phyloP scores from a whole-genome alignment of 2,797 vertebrate species.

The Urosaurus nigricauda region DNA sequence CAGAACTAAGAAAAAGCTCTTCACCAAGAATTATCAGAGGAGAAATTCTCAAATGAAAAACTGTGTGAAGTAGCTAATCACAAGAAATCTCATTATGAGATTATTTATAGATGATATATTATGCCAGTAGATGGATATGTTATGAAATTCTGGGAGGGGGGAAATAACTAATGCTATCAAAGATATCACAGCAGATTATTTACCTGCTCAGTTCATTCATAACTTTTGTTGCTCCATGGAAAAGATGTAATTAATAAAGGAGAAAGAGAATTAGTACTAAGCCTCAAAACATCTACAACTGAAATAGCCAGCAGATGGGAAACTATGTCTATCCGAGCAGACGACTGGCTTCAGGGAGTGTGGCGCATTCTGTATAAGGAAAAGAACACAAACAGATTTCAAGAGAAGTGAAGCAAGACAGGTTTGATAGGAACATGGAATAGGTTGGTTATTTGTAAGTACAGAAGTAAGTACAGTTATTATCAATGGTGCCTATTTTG shows the following conservation, averaged over 20 bases:
- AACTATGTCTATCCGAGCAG: not conserved
- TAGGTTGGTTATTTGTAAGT: not conserved
- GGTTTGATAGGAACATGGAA: not conserved
- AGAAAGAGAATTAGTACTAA: not conserved
- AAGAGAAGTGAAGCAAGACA: not conserved
- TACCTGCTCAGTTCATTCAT: not conserved
- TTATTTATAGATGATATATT: not conserved
- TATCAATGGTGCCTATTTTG: not conserved
- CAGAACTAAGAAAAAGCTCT: not conserved
- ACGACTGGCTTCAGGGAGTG: not conserved
- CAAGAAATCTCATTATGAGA: not conserved
- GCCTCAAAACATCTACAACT: not conserved
- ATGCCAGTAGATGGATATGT: not conserved
- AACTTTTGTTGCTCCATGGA: not conserved
- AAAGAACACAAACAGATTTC: not conserved
- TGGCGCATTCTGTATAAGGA: not conserved
- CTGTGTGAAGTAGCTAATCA: not conserved
- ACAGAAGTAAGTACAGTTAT: not conserved
- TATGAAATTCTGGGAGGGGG: not conserved
- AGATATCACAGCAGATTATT: not conserved
- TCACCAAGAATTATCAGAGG: not conserved
- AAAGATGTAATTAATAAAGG: slow-evolving; percentile 4
- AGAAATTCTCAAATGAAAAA: not conserved
- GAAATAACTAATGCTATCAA: not conserved
- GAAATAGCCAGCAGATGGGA: slow-evolving; percentile 11